Evolutionary conservation across 1,140 invertebrate genomes (phyloP).

Genomic region (Ladona fulva): DNA sequence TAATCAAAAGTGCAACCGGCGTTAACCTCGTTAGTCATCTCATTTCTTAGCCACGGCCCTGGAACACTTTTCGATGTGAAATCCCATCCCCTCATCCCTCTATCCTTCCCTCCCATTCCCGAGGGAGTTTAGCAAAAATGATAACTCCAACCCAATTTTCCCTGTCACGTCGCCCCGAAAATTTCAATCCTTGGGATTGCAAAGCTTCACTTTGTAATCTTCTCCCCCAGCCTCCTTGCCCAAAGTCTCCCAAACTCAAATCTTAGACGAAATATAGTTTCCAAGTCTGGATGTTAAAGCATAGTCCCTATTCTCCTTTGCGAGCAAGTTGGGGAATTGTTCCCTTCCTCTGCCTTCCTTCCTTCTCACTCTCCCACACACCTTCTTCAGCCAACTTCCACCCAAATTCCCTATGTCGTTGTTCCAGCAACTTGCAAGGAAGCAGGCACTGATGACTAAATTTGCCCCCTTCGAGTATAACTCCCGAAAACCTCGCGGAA

Average conservation of each 20-base stretch:
- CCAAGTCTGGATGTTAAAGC: not conserved
- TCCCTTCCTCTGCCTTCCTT: not conserved
- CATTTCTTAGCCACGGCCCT: no score
- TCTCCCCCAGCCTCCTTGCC: not conserved
- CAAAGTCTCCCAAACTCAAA: constrained; percentile 3
- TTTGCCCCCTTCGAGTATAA: not conserved
- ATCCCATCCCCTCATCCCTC: no score
- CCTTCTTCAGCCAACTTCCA: not conserved
- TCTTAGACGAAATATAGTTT: not conserved
- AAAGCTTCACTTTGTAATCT: constrained; percentile 7
- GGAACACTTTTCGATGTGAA: no score
- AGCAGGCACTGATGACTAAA: not conserved
- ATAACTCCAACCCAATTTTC: constrained; percentile 9
- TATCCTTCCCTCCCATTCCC: not conserved
- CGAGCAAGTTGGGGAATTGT: not conserved
- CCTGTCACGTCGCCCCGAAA: not conserved
- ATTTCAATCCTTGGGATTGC: constrained; percentile 5
- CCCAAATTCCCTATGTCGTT: not conserved
- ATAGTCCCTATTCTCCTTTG: not conserved
- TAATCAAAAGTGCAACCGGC: no score
- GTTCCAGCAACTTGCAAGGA: not conserved
- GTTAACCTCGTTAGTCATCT: no score
- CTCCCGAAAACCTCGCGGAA: no score
- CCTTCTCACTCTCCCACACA: not conserved
- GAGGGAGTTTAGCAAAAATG: not conserved